Evolutionary conservation across 2,113 vertebrate genomes (phyloP).

Genomic region (Electrona antarctica): DNA sequence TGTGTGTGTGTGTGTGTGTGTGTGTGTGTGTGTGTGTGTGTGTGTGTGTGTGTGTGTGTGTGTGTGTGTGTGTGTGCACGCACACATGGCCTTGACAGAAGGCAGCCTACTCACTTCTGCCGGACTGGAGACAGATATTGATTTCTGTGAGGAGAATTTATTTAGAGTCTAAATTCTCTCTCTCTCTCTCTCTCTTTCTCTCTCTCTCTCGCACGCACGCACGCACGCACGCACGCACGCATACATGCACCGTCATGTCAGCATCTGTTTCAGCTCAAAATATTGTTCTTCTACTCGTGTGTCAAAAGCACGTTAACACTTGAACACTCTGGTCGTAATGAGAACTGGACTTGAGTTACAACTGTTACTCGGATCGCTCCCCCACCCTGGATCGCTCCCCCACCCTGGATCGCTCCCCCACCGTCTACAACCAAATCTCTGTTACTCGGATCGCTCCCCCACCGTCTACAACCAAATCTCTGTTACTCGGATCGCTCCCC

Average conservation of each 20-base stretch:
- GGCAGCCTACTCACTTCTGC: constrained; percentile 60
- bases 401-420: too few species aligned
- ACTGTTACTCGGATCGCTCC: too few species aligned
- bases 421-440: too few species aligned
- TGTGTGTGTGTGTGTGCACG: constrained; percentile 5
- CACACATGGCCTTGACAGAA: constrained; percentile 57
- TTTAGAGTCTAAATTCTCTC: constrained; percentile 57
- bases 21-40: constrained; percentile 24
- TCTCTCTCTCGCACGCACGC: constrained; percentile 20
- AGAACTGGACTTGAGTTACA: too few species aligned
- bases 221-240: neutral
- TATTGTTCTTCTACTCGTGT: too few species aligned
- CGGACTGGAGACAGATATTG: constrained; percentile 72
- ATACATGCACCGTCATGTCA: neutral
- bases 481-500: too few species aligned
- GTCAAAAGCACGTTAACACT: too few species aligned
- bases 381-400: too few species aligned
- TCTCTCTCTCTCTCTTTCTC: constrained; percentile 24
- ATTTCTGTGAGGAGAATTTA: constrained; percentile 70
- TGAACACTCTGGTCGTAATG: too few species aligned
- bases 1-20: constrained; percentile 10
- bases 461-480: too few species aligned
- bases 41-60: constrained; percentile 16
- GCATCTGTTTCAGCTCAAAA: too few species aligned
- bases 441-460: too few species aligned